phyloP scores from a whole-genome alignment of 2,888 invertebrate species.

The Dorcus parallelipipedus region DNA sequence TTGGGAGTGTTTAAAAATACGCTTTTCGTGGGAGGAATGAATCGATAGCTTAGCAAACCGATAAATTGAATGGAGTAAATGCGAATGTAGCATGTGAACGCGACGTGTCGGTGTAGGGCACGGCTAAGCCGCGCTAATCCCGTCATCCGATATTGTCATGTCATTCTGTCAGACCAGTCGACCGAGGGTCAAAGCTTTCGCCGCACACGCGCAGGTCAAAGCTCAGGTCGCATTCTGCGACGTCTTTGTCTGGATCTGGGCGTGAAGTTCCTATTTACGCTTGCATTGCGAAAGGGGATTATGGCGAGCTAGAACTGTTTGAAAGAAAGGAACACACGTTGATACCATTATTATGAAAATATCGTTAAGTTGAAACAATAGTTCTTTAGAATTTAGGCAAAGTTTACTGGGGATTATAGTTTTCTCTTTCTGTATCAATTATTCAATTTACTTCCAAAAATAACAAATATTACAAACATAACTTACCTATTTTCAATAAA shows the following conservation, averaged over 20 bases:
- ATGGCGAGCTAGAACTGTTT: too few species aligned
- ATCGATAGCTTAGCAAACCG: not conserved
- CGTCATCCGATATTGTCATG: slow-evolving; percentile 50
- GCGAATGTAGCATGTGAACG: slow-evolving; percentile 37
- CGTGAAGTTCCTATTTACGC: not conserved
- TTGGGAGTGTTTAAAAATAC: too few species aligned
- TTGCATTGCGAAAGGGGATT: too few species aligned
- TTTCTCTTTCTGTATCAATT: too few species aligned
- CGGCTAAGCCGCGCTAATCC: slow-evolving; percentile 48
- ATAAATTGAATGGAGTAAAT: slow-evolving; percentile 14
- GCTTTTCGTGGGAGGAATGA: not conserved
- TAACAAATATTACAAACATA: too few species aligned
- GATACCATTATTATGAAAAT: too few species aligned
- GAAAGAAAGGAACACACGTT: too few species aligned
- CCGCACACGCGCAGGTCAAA: slow-evolving; percentile 29
- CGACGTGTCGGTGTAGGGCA: slow-evolving; percentile 43
- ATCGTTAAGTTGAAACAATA: too few species aligned
- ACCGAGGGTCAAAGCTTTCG: slow-evolving; percentile 33
- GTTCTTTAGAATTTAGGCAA: too few species aligned
- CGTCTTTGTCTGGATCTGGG: not conserved
- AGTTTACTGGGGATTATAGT: too few species aligned
- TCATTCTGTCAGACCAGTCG: slow-evolving; percentile 48
- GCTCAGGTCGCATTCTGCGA: not conserved
- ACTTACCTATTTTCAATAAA: too few species aligned
- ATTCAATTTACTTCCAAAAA: too few species aligned